Base-by-base conservation (phyloP, 2,113 vertebrate genomes). In the Chloropsis hardwickii region DNA sequence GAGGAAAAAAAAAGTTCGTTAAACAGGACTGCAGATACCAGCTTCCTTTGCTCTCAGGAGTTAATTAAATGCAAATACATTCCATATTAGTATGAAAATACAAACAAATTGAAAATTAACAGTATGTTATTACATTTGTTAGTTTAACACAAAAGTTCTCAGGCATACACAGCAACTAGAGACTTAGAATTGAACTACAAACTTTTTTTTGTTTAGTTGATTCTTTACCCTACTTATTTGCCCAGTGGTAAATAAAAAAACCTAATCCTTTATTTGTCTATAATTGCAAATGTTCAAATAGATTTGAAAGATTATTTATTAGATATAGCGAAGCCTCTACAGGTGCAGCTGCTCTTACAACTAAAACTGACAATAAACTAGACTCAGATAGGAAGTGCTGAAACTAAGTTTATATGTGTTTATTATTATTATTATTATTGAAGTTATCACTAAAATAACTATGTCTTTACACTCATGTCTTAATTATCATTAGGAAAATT, bases 31-130 rank as follows among this genome's bases (percentile, higher is more conserved):
- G 40, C 51, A 87, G 12, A 88, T 15, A 77, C 11, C 35, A 71
- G 9, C 20, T 74, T 35, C 20, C 28, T 39, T 85, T 71, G 31
- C 8, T 76, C 87, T 92, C 37, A 69, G 20, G 20, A 71, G 78
- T 81, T 91, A 93, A 92, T 91, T 53, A 89, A 71, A 88, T 90
- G 50, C 16, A 42, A 94, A 72, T 58, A 64, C 90, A 95, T 92
- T 96, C 90, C 78, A 61, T 45, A 77, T 95, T 95, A 95, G 90
- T 92, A 80, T 10, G 20, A 86, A 92, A 78, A 39, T 58, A 58
- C 40, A 42, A 53, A 53, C 29, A 51, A 82, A 44, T 15, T 71
- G 10, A 57, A 87, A 88, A 61, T 58, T 19, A 72, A 83, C n/a
- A 92, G 12, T 53, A 61, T 44, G 78, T 94, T 94, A 88, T 39